A percentile compares a stretch with the other conserved stretches of the same genome.
These are phyloP conservation scores for Columbina picui DNA, from an alignment of 2,113 vertebrate species.

Conservation along the genomic window DNA sequence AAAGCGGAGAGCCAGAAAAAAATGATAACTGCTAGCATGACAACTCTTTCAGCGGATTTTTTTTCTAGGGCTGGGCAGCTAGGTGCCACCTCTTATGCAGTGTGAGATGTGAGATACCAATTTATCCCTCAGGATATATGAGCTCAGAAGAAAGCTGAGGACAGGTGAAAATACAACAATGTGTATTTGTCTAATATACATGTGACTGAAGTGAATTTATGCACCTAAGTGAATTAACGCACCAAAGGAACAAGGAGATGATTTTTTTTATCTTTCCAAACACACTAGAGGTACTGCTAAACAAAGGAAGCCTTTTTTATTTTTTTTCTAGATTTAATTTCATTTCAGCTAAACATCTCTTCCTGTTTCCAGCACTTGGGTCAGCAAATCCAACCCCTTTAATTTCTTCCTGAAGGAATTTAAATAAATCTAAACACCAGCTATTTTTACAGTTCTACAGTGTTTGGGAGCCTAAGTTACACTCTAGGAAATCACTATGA, in stretches of 20 bases:
- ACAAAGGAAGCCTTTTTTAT: background rate
- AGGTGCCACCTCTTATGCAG: background rate
- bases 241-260: background rate
- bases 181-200: background rate
- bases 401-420: background rate
- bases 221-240: background rate
- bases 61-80: background rate
- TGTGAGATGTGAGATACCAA: background rate
- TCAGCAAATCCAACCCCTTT: background rate
- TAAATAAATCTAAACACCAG: background rate
- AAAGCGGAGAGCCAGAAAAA: background rate
- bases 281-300: background rate
- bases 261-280: background rate
- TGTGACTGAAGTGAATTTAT: background rate
- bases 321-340: background rate
- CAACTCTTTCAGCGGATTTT: background rate
- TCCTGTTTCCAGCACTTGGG: background rate
- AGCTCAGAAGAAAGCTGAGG: background rate
- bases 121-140: background rate
- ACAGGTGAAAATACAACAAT: background rate
- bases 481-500: background rate
- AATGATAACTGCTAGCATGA: background rate
- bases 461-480: background rate
- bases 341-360: background rate
- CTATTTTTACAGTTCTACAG: background rate